A percentile compares a stretch with the other conserved stretches of the same genome.
phyloP scores from a whole-genome alignment of 2,888 invertebrate genomes.

The Chalcosyrphus nemorum region DNA sequence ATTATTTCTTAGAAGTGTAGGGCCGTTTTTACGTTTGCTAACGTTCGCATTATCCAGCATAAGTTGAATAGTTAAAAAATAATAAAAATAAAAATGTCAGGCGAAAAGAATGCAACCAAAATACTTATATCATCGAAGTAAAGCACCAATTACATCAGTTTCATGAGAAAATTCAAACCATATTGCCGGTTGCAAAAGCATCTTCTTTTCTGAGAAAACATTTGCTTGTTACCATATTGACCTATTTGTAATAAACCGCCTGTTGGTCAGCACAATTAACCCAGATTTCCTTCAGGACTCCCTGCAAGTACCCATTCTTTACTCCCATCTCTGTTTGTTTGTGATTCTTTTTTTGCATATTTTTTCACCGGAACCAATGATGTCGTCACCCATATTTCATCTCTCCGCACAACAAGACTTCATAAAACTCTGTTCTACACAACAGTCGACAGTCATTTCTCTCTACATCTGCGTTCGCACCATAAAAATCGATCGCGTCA shows the following conservation, averaged over 20 bases:
- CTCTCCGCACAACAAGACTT: slow-evolving; percentile 32
- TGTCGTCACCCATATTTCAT: slow-evolving; percentile 64
- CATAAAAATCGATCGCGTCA: slow-evolving; percentile 51
- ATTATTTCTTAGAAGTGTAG: too few relatives aligned
- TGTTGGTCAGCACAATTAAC: background rate
- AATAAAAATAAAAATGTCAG: too few relatives aligned
- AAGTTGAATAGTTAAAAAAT: too few relatives aligned
- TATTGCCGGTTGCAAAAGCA: too few relatives aligned
- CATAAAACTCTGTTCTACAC: slow-evolving; percentile 8
- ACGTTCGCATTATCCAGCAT: too few relatives aligned
- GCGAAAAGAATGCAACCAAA: too few relatives aligned
- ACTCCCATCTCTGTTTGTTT: background rate
- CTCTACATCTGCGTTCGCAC: slow-evolving; percentile 46
- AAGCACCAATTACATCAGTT: too few relatives aligned
- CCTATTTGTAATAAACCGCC: background rate
- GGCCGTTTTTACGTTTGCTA: too few relatives aligned
- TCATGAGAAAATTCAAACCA: too few relatives aligned
- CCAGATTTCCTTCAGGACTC: slow-evolving; percentile 9
- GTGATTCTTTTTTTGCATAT: background rate
- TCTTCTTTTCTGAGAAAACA: background rate
- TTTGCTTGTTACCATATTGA: background rate
- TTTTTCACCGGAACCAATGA: slow-evolving; percentile 59
- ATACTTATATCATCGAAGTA: too few relatives aligned
- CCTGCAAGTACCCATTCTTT: background rate
- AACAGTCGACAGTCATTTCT: background rate